Conservation (phyloP, 2,888 invertebrate genomes). For the Bellardia pandia region DNA sequence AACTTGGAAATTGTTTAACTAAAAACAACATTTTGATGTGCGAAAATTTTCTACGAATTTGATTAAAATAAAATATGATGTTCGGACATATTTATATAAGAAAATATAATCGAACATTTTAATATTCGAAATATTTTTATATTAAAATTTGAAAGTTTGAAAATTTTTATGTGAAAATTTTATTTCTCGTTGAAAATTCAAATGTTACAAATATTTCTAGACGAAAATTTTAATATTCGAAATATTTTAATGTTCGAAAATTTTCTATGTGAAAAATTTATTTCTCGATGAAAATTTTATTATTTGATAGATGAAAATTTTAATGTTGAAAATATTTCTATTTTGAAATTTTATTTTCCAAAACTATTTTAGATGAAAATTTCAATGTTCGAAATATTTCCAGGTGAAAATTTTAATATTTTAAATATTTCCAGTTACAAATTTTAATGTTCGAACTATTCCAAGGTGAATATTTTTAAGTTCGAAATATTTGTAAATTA, state of each 20-base stretch:
- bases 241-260: neutral
- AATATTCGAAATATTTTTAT: neutral
- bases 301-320: too few relatives aligned
- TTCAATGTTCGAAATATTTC: neutral
- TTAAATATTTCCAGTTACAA: neutral
- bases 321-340: neutral
- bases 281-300: neutral
- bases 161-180: neutral
- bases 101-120: neutral
- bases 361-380: too few relatives aligned
- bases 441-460: neutral
- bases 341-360: too few relatives aligned
- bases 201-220: neutral
- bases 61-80: neutral
- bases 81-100: neutral
- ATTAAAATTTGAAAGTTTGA: neutral
- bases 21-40: neutral
- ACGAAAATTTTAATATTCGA: neutral
- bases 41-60: neutral
- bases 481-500: neutral
- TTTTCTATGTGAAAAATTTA: neutral
- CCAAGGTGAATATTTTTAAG: neutral
- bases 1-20: neutral
- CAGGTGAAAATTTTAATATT: neutral
- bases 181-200: neutral